phyloP scores from a whole-genome alignment of 2,888 invertebrate genomes.

The Erpobdella octoculata region DNA sequence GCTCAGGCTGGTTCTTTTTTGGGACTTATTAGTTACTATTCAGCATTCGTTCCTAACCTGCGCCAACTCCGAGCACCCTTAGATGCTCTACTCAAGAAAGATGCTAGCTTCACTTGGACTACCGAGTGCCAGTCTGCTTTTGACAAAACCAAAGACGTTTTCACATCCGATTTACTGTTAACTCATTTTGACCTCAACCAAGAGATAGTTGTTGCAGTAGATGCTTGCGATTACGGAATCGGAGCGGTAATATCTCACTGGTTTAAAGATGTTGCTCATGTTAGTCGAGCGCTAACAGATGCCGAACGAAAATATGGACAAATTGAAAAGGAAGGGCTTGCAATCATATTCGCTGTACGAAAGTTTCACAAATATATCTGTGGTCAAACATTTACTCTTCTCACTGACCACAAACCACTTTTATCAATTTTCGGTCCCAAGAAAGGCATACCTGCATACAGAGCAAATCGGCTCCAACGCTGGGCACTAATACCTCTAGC shows the following conservation, averaged over 20 bases:
- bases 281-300: too few species aligned
- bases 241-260: not conserved
- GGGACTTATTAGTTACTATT: not conserved
- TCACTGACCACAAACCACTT: too few species aligned
- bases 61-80: not conserved
- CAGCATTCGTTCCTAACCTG: not conserved
- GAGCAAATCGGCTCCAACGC: too few species aligned
- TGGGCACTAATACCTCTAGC: too few species aligned
- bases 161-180: constrained; percentile 3
- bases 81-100: not conserved
- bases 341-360: too few species aligned
- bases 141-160: not conserved
- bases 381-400: too few species aligned
- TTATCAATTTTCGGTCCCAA: too few species aligned
- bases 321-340: too few species aligned
- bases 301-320: too few species aligned
- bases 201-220: not conserved
- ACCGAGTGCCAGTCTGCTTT: not conserved
- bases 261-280: too few species aligned
- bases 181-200: not conserved
- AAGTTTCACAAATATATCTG: too few species aligned
- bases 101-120: not conserved
- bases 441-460: too few species aligned
- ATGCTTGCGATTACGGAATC: not conserved
- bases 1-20: not conserved